Conservation (phyloP, 2,113 vertebrate genomes). For the Callopanchax toddi region DNA sequence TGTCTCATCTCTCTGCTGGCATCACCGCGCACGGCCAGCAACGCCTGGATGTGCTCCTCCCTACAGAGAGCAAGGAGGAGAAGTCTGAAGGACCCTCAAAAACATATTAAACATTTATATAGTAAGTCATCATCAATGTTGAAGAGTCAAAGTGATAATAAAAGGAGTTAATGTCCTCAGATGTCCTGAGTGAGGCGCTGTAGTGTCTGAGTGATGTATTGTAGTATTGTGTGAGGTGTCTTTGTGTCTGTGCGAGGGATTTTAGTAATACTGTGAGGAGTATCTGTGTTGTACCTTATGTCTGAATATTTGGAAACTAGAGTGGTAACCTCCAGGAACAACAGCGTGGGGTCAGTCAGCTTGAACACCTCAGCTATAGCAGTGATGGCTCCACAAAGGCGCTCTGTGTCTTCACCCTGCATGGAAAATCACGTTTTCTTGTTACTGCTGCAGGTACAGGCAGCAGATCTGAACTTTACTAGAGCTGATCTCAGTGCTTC, state of each 20-base stretch:
- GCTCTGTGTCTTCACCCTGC: slow-evolving; percentile 85
- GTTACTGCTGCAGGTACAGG: neutral
- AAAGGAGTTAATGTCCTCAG: neutral
- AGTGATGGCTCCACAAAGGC: slow-evolving; percentile 88
- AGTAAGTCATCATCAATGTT: neutral
- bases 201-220: too few species aligned
- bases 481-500: too few species aligned
- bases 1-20: slow-evolving; percentile 95
- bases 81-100: neutral
- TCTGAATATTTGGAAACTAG: slow-evolving; percentile 97
- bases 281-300: too few species aligned
- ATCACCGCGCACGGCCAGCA: slow-evolving; percentile 91
- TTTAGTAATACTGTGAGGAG: too few species aligned
- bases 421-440: neutral
- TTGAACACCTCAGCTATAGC: slow-evolving; percentile 97
- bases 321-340: slow-evolving; percentile 95
- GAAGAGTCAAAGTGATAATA: too few species aligned
- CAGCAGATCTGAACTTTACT: too few species aligned
- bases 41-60: slow-evolving; percentile 93
- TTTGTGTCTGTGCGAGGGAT: too few species aligned
- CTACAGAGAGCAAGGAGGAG: slow-evolving; percentile 62
- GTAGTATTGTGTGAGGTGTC: too few species aligned
- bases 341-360: slow-evolving; percentile 94
- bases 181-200: too few species aligned
- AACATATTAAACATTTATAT: neutral